Evolutionary conservation across 2,888 invertebrate species (phyloP), one percentile per base, ranked within the genome.

Genomic region (Rhimphoctona megacephalus): DNA sequence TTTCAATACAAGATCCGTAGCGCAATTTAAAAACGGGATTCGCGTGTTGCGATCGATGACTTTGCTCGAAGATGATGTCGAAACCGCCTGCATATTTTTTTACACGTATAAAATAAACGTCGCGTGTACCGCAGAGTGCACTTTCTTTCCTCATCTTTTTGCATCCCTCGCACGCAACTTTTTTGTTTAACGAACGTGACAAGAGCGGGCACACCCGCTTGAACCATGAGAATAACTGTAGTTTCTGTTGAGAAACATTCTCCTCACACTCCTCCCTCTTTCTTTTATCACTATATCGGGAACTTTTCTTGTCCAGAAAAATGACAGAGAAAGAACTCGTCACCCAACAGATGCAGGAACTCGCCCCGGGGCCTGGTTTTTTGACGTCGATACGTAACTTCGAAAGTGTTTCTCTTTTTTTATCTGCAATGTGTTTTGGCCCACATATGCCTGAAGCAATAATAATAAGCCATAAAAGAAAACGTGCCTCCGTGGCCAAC

Each of bases 381-480:
- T 84, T 85, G 83, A 81, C 86, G 84, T 87, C 85, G 80, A 87
- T 88, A 81, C 84, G 33, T 90, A 89, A 89, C 90, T 89, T 91
- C 88, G 89, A 89, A 90, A 91, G 88, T 91, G 85, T 91, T 90
- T 89, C 89, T 87, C 87, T 87, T 72, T 81, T 54, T 66, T 70
- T 69, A 14, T 57, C 43, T 76, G 72, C 70, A 83, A 86, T 86
- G 85, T 85, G 72, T 85, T 87, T 82, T 91, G 90, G 90, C 90
- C 91, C 89, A 91, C 91, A 92, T 91, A 90, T 91, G 91, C 90
- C 90, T 89, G 92, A 92, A 91, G 91, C 90, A 91, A 93, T 93
- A 93, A 93, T 93, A 92, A 92, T 92, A 91, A 88, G 88, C 83
- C 82, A 78, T 85, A 49, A 49, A 76, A 79, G 77, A 70, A 83